Evolutionary conservation across 2,797 vertebrate species (phyloP).

Genomic region (Labeo calbasu): DNA sequence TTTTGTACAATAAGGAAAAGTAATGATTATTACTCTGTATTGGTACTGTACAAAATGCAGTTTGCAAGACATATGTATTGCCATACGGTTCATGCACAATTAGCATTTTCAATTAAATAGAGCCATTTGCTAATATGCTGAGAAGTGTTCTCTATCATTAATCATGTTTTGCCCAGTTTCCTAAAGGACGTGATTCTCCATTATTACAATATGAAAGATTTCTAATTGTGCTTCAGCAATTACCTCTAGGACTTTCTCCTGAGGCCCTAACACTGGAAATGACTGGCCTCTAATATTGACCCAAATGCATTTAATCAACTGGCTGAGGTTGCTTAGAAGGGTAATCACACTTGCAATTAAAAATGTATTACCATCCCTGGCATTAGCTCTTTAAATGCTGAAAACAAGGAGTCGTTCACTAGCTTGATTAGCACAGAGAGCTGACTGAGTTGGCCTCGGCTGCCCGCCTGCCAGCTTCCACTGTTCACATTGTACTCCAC

Average conservation of each 20-base stretch:
- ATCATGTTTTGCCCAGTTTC: slow-evolving; percentile 68
- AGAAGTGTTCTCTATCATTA: slow-evolving; percentile 52
- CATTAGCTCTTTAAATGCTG: slow-evolving; percentile 60
- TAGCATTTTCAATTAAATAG: slow-evolving; percentile 59
- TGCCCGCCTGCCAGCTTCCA: slow-evolving; percentile 42
- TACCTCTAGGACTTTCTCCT: slow-evolving; percentile 74
- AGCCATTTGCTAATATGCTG: slow-evolving; percentile 70
- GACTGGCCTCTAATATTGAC: slow-evolving; percentile 82
- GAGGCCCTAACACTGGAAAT: slow-evolving; percentile 74
- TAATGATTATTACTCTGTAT: slow-evolving; percentile 1
- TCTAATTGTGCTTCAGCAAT: slow-evolving; percentile 77
- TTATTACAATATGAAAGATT: slow-evolving; percentile 82
- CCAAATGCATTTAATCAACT: slow-evolving; percentile 81
- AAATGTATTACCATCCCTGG: slow-evolving; percentile 77
- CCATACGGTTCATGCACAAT: slow-evolving; percentile 56
- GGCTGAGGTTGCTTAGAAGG: slow-evolving; percentile 73
- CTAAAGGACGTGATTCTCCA: slow-evolving; percentile 74
- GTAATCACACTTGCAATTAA: slow-evolving; percentile 83
- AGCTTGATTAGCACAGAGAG: slow-evolving; percentile 63
- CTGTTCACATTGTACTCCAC: slow-evolving; percentile 44
- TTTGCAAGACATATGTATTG: slow-evolving; percentile 25
- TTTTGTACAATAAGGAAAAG: slow-evolving; percentile 16
- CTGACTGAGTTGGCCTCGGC: slow-evolving; percentile 44
- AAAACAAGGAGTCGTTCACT: slow-evolving; percentile 55
- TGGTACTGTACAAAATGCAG: slow-evolving; percentile 23